Evolutionary conservation across 2,888 invertebrate species (phyloP), one percentile per base, ranked within the genome.

Genomic region (Aleiodes testaceus): DNA sequence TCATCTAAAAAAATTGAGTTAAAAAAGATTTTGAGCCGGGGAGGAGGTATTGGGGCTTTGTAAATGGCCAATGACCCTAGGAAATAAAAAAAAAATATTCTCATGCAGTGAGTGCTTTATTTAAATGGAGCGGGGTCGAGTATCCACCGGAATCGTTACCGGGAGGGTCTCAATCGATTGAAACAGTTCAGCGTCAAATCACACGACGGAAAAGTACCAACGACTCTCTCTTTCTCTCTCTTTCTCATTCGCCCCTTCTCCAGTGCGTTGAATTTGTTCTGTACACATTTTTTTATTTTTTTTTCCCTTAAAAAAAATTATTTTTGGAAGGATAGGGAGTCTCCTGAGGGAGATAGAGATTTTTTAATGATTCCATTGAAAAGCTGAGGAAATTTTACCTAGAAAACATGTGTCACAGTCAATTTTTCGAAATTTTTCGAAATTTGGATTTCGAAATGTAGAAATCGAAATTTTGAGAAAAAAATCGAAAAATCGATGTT

Each of bases 101-200:
- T 42, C 6, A 42, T 30, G 59, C 7, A 30, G 36, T 14, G 7
- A 14, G 11, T 6, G 42, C 2, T 36, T 18, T 12, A 36, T 59
- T 59, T 16, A 36, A 36, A 36, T 22, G n/a, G 44, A 44, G 22
- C 18, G 52, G n/a, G 52, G 53, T 53, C 66, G 53, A 22, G 42
- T 14, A 14, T 16, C 50, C 66, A 53, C 36, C 59, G 45, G 45
- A 52, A 16, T 30, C 30, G 16, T 11, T 16, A 9, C 26, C 9
- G 18, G 42, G 45, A 26, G 44, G 47, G 20, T 53, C 26, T 63
- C 16, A 53, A 65, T 69, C 53, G 53, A 69, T 69, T 20, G 26
- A 64, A 30, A 50, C 36, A 12, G 18, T 11, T 26, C 26, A 3
- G 12, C 30, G 66, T 12, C 44, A 22, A 53, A 59, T 52, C 1